Base-by-base conservation (phyloP, 2,797 vertebrate genomes). In the Parambassis ranga region DNA sequence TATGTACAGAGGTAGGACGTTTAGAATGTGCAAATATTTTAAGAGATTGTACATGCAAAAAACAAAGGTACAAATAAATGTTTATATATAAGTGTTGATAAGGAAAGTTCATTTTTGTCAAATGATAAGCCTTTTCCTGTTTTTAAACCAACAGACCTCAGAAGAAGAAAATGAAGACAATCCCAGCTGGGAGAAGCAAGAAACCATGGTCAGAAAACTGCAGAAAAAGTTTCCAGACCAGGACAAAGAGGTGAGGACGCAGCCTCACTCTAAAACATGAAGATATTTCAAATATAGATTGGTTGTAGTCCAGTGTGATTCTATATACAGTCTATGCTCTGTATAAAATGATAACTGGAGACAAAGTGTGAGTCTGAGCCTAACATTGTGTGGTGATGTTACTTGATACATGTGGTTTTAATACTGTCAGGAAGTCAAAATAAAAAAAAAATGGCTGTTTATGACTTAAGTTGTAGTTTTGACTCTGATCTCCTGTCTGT, bases 191-290 rank as follows among this genome's bases (percentile, higher is more conserved):
- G 90, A 95, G 76, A 94, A 90, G 46, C 92, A 94, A 85, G 95
- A 97, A 65, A 75, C 80, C 42, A 93, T 96, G 84, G 92, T 99
- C 31, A 84, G 85, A 83, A 95, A 82, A 82, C 90, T 99, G 11
- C 94, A 96, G 70, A 94, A 83, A 47, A 92, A 85, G 73, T 96
- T 98, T 77, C 95, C 95, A 37, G 89, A 91, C 66, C 79, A 96
- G 71, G 94, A 96, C 85, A 95, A 95, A 47, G 92, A 95, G 92
- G 98, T 98, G 77, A 89, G 88, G 10, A 46, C 6, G 8, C 8
- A 32, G 1, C 10, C 1, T 3, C 2, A 43, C 3, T 62, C 11
- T 14, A 23, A 32, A 15, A 0, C 6, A 8, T 13, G 1, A 7
- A 13, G 10, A 6, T 6, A 10, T 31, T 43, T 28, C 5, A 5